Conservation (phyloP, 2,888 invertebrate species). For the Sussaba pulchella region DNA sequence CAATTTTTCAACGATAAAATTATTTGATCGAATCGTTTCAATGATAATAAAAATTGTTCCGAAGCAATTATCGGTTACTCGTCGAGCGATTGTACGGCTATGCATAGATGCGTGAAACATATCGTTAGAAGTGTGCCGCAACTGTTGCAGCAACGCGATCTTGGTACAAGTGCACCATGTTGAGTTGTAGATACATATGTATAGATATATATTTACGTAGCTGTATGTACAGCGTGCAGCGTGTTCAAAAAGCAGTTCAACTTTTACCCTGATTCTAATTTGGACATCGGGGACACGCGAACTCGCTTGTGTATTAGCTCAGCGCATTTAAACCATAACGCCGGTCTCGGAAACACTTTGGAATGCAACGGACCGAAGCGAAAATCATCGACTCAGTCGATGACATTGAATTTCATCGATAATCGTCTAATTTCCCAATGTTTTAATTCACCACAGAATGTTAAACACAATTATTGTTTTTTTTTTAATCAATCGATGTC, state of each 20-base stretch:
- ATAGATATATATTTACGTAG: constrained; percentile 24
- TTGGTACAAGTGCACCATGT: constrained; percentile 34
- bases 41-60: no score
- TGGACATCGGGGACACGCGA: constrained; percentile 79
- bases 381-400: constrained; percentile 39
- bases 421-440: neutral
- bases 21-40: no score
- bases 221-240: constrained; percentile 8
- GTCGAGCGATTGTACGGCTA: no score
- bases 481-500: no score
- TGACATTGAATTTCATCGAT: neutral
- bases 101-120: no score
- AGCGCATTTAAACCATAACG: constrained; percentile 43
- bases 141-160: constrained; percentile 39
- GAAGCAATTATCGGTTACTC: no score
- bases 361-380: constrained; percentile 50
- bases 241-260: constrained; percentile 67
- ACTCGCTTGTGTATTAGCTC: constrained; percentile 14
- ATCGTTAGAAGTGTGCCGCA: constrained; percentile 22
- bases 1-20: no score
- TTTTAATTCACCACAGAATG: no score
- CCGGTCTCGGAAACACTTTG: constrained; percentile 47
- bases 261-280: constrained; percentile 79
- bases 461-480: neutral
- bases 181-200: no score